A percentile compares a stretch with the other conserved stretches of the same genome.
Conservation (phyloP, 2,113 vertebrate genomes). For the Elephas maximus region DNA sequence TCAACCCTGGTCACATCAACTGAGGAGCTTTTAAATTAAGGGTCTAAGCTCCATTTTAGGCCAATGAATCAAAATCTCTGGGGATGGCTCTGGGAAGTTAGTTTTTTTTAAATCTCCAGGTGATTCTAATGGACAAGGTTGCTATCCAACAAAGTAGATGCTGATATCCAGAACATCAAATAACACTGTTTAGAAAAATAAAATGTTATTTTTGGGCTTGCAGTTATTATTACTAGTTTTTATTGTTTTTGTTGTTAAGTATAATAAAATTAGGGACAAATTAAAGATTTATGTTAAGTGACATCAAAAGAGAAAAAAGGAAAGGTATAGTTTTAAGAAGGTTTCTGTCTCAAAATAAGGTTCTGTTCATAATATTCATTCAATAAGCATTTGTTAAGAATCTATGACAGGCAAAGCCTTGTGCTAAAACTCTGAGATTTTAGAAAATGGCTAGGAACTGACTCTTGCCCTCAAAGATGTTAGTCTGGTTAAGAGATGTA, state of each 20-base stretch:
- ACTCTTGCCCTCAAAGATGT: not conserved
- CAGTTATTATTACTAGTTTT: not conserved
- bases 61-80: not conserved
- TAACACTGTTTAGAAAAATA: not conserved
- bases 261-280: slow-evolving; percentile 13
- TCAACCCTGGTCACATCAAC: not conserved
- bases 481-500: not conserved
- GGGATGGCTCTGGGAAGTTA: not conserved
- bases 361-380: slow-evolving; percentile 12
- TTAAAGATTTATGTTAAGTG: not conserved
- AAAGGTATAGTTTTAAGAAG: not conserved
- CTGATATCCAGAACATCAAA: not conserved
- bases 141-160: not conserved
- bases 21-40: not conserved
- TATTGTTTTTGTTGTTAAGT: not conserved
- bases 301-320: not conserved
- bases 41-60: not conserved
- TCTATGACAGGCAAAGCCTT: not conserved
- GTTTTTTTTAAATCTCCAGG: not conserved
- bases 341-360: not conserved
- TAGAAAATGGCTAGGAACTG: not conserved
- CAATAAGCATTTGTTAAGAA: not conserved
- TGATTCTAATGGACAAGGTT: not conserved
- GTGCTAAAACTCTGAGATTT: not conserved
- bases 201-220: not conserved